These are phyloP conservation scores for Pachycephala philippinensis DNA, from an alignment of 2,113 vertebrate genomes.

Conservation along the genomic window DNA sequence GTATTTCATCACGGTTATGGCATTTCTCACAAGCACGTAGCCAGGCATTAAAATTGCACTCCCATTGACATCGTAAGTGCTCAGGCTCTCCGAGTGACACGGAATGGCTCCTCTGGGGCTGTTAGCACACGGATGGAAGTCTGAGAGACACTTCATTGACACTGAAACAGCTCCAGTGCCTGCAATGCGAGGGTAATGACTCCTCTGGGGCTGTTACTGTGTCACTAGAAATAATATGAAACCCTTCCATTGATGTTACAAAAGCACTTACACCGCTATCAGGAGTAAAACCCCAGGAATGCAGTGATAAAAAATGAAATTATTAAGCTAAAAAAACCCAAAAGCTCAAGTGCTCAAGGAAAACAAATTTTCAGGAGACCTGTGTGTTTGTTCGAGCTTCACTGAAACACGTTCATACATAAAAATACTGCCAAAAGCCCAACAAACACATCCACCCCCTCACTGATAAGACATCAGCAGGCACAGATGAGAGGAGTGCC, in stretches of 20 bases:
- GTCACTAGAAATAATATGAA: not conserved
- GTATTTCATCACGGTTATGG: not conserved
- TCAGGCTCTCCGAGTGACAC: not conserved
- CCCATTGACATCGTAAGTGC: not conserved
- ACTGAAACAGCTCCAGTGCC: constrained; percentile 9
- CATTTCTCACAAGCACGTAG: not conserved
- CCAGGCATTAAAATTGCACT: not conserved
- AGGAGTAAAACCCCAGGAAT: not conserved
- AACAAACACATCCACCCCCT: not conserved
- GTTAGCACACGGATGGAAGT: not conserved
- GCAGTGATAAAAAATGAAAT: not conserved
- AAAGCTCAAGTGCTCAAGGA: not conserved
- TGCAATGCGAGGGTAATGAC: not conserved
- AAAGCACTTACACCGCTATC: not conserved
- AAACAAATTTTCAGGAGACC: not conserved
- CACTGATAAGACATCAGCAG: not conserved
- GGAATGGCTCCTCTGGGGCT: constrained; percentile 28
- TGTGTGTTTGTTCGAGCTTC: not conserved
- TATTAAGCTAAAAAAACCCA: not conserved
- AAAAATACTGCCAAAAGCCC: not conserved
- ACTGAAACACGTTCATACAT: not conserved
- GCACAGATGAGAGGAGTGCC: not conserved
- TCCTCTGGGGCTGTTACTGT: not conserved
- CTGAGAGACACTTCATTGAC: constrained; percentile 50
- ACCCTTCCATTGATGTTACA: not conserved